phyloP scores from a whole-genome alignment of 2,113 vertebrate genomes.

The Pardalotus punctatus region DNA sequence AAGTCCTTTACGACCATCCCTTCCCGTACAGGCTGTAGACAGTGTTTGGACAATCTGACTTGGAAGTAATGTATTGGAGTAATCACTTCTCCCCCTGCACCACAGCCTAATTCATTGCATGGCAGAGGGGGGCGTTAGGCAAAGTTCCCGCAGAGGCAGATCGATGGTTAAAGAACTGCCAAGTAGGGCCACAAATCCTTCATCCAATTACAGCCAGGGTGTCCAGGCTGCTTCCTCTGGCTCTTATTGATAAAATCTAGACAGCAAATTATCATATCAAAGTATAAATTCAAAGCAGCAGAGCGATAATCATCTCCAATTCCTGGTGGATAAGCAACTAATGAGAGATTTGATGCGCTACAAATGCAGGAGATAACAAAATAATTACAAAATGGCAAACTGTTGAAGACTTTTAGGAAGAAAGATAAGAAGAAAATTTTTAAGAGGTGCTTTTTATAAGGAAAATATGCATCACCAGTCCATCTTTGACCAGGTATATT shows the following conservation, averaged over 20 bases:
- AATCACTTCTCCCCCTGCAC: not conserved
- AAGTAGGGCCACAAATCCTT: conserved; percentile 11
- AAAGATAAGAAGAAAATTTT: not conserved
- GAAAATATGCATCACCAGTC: not conserved
- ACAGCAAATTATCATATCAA: conserved; percentile 55
- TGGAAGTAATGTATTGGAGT: not conserved
- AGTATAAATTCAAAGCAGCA: conserved; percentile 29
- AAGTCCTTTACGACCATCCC: not conserved
- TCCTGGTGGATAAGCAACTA: not conserved
- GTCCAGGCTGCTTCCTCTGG: not conserved
- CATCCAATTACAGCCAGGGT: not conserved
- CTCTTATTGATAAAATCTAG: conserved; percentile 28
- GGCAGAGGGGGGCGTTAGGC: not conserved
- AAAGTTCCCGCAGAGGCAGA: not conserved
- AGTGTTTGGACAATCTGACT: not conserved
- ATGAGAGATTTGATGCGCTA: not conserved
- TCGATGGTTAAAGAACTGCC: not conserved
- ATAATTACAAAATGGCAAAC: conserved; percentile 12
- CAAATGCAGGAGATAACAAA: conserved; percentile 1
- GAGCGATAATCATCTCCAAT: not conserved
- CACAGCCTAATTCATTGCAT: not conserved
- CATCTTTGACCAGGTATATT: not conserved
- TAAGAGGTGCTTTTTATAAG: not conserved
- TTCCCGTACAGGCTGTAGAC: not conserved
- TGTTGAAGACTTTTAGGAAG: not conserved